These are phyloP conservation scores for Dryobota labecula DNA, from an alignment of 2,888 invertebrate genomes.

Conservation along the genomic window DNA sequence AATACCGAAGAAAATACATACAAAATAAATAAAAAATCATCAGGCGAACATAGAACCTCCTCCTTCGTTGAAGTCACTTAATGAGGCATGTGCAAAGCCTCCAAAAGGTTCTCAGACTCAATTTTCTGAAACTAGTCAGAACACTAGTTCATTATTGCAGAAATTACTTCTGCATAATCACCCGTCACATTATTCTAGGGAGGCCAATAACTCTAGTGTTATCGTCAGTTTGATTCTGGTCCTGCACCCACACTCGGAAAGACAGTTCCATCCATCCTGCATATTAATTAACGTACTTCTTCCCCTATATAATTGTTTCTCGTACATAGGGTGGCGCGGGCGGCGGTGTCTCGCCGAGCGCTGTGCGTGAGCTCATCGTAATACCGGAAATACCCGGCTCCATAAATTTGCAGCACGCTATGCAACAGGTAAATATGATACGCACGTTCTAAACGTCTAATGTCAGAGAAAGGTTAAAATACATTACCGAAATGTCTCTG, in stretches of 20 bases:
- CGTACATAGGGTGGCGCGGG: slow-evolving; percentile 74
- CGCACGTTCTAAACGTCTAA: slow-evolving; percentile 9
- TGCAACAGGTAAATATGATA: slow-evolving; percentile 83
- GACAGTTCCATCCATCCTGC: neutral
- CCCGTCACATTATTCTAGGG: neutral
- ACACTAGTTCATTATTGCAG: neutral
- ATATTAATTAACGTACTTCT: slow-evolving; percentile 11
- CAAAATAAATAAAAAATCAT: too few species aligned
- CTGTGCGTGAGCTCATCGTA: slow-evolving; percentile 87
- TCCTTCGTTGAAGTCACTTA: too few species aligned
- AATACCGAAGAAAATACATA: too few species aligned
- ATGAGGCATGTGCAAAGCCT: too few species aligned
- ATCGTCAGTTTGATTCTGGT: neutral
- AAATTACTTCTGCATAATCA: neutral
- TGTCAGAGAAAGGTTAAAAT: neutral
- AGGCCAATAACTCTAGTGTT: neutral
- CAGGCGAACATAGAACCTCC: too few species aligned
- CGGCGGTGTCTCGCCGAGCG: slow-evolving; percentile 79
- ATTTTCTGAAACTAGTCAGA: neutral
- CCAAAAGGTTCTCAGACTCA: neutral
- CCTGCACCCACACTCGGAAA: neutral
- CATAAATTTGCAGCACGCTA: slow-evolving; percentile 87
- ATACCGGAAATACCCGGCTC: slow-evolving; percentile 86
- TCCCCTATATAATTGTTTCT: slow-evolving; percentile 45
- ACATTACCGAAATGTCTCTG: neutral